phyloP scores from a whole-genome alignment of 2,113 vertebrate species.

The Varanus salvator region DNA sequence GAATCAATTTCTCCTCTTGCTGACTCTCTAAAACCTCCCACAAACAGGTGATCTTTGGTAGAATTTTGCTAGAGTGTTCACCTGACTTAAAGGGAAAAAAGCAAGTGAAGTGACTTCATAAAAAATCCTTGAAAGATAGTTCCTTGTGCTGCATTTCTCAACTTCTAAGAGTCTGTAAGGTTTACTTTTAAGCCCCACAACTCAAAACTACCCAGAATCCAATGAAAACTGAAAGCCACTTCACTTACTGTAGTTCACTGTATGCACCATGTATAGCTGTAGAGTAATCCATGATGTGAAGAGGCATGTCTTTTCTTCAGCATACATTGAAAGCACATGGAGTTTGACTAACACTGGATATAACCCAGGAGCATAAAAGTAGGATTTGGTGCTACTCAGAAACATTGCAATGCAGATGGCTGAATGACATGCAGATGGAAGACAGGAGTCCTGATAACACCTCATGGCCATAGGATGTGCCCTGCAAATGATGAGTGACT shows the following conservation, averaged over 20 bases:
- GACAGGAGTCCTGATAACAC: neutral
- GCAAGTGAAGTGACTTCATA: conserved; percentile 13
- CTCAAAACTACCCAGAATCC: neutral
- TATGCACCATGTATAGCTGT: too few species aligned
- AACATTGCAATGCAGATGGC: neutral
- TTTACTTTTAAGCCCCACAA: neutral
- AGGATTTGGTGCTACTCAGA: neutral
- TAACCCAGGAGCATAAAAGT: neutral
- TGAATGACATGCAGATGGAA: neutral
- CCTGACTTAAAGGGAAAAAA: neutral
- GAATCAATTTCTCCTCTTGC: conserved; percentile 38
- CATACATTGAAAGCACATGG: neutral
- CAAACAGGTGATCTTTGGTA: neutral
- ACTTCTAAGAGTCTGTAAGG: neutral
- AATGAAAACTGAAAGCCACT: neutral
- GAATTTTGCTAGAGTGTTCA: neutral
- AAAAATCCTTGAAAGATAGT: conserved; percentile 10
- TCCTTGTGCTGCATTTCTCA: conserved; percentile 34
- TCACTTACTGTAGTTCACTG: neutral
- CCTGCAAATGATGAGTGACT: neutral
- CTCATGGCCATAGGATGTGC: neutral
- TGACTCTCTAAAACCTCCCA: conserved; percentile 1
- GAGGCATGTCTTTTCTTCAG: neutral
- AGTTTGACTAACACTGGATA: too few species aligned
- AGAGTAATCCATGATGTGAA: neutral